A percentile compares a stretch with the other conserved stretches of the same genome.
phyloP scores from a whole-genome alignment of 2,113 vertebrate genomes.

The Felis chaus region DNA sequence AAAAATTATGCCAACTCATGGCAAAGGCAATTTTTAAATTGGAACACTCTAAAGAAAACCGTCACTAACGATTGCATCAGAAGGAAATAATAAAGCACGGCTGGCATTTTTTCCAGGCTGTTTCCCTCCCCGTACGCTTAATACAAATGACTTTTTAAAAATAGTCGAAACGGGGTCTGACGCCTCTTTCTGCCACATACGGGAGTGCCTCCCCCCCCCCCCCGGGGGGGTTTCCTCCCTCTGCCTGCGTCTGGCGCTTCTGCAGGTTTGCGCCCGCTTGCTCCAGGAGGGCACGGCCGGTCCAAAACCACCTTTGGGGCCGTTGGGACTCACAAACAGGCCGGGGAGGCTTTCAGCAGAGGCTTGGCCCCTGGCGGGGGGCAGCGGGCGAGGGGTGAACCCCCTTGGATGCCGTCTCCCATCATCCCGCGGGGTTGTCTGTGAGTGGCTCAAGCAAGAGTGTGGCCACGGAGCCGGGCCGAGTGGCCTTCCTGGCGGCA shows the following conservation, averaged over 20 bases:
- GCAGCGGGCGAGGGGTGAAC: accelerated
- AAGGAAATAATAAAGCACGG: background rate
- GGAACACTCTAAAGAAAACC: accelerated
- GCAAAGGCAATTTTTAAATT: background rate
- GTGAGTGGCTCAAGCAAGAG: accelerated
- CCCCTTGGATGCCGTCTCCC: accelerated
- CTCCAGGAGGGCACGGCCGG: accelerated
- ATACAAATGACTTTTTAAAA: background rate
- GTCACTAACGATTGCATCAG: accelerated
- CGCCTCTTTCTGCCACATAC: accelerated
- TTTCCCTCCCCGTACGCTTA: accelerated
- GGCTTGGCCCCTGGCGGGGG: background rate
- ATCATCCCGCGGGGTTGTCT: accelerated
- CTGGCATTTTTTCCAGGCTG: background rate
- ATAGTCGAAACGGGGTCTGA: background rate
- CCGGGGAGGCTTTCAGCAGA: background rate
- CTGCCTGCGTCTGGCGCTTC: accelerated
- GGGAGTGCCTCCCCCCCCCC: background rate
- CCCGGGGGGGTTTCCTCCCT: accelerated
- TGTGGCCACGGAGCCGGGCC: background rate
- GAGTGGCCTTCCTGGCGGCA: background rate
- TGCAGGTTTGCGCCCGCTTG: accelerated
- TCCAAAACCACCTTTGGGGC: too few species aligned
- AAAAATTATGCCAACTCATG: background rate
- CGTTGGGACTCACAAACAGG: background rate